These are phyloP conservation scores for Mimas tiliae DNA, from an alignment of 2,888 invertebrate genomes.

Conservation along the genomic window DNA sequence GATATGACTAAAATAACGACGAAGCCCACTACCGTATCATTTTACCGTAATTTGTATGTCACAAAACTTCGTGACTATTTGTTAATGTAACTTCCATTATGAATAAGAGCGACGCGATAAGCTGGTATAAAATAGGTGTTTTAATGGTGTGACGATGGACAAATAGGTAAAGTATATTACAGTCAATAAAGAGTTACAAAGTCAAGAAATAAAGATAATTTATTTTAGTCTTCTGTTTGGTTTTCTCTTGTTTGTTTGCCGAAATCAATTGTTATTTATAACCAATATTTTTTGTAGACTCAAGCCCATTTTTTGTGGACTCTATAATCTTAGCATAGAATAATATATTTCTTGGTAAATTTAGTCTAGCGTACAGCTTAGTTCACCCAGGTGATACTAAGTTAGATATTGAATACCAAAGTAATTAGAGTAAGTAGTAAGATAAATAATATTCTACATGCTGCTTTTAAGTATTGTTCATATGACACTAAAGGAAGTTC, in stretches of 20 bases:
- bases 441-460: no score
- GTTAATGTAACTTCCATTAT: slow-evolving; percentile 63
- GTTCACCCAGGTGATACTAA: no score
- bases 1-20: neutral
- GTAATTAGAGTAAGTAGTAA: no score
- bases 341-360: no score
- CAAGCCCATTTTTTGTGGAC: no score
- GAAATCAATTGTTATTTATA: no score
- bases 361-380: no score
- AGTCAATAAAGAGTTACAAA: neutral
- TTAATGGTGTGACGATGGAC: slow-evolving; percentile 20
- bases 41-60: slow-evolving; percentile 37
- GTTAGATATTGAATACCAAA: no score
- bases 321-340: no score
- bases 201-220: neutral
- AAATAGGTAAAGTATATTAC: slow-evolving; percentile 14
- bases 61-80: slow-evolving; percentile 61
- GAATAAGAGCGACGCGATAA: slow-evolving; percentile 53
- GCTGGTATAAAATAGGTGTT: slow-evolving; percentile 48
- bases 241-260: neutral
- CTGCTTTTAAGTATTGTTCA: no score
- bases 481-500: no score
- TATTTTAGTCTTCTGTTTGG: neutral
- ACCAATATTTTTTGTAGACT: no score
- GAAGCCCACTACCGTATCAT: slow-evolving; percentile 37